These are phyloP conservation scores for Drosophila auraria DNA, from an alignment of 1,140 invertebrate genomes.

Conservation along the genomic window DNA sequence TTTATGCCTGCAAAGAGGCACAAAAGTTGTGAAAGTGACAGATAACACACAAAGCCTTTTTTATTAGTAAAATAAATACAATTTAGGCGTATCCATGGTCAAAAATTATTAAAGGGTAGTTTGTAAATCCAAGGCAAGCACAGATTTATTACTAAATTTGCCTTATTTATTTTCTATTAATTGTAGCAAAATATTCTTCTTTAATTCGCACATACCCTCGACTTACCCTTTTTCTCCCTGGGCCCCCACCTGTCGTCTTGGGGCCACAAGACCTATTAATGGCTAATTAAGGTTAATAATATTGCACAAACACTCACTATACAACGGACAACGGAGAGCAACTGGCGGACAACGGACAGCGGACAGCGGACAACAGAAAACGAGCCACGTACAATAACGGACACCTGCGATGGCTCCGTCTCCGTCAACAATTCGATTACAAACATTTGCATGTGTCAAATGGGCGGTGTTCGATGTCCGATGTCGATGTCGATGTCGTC, in stretches of 20 bases:
- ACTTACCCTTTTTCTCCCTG: background rate
- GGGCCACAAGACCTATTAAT: slow-evolving; percentile 53
- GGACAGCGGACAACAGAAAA: slow-evolving; percentile 7
- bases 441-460: slow-evolving; percentile 55
- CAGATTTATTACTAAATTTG: too few species aligned
- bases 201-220: background rate
- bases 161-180: too few species aligned
- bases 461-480: slow-evolving; percentile 12
- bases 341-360: slow-evolving; percentile 6
- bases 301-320: slow-evolving; percentile 40
- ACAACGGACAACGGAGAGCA: slow-evolving; percentile 14
- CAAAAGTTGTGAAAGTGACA: slow-evolving; percentile 6
- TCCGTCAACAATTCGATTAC: slow-evolving; percentile 55
- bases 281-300: slow-evolving; percentile 78
- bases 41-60: background rate
- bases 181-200: too few species aligned
- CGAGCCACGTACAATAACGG: slow-evolving; percentile 23
- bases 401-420: slow-evolving; percentile 39
- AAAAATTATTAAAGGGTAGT: background rate
- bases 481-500: too few species aligned
- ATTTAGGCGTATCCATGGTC: background rate
- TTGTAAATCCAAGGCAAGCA: too few species aligned
- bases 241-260: slow-evolving; percentile 6
- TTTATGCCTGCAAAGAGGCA: background rate
- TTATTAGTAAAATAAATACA: background rate